Evolutionary conservation across 2,113 vertebrate genomes (phyloP), one percentile per base, ranked within the genome.

Genomic region (Vombatus ursinus): DNA sequence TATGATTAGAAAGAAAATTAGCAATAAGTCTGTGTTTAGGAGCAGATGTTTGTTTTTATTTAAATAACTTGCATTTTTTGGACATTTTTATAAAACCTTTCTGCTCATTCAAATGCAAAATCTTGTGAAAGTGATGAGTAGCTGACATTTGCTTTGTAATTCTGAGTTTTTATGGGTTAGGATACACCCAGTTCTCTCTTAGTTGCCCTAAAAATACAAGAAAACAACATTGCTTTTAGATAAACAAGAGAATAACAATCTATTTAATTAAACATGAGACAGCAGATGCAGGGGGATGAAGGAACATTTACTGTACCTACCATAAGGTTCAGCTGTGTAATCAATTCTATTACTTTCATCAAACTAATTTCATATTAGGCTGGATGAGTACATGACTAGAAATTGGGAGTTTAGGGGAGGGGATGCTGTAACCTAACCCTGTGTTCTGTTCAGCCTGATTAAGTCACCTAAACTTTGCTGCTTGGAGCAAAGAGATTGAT

Each of bases 301-400:
- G 10, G 37, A 84, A 44, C 12, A 84, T 84, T 44, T 44, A 84
- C 44, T 84, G n/a, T 44, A 84, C 19, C 5, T 23, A 44, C n/a
- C 6, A 84, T 5, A 84, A n/a, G 31, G 14, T 77, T 44, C 6
- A 77, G 68, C 44, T 19, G 16, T 77, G 22, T 44, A 22, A 84
- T 77, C 14, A n/a, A 6, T 22, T 84, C 8, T 23, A 84, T 23
- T 77, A 44, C 19, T 44, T 84, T 84, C 68, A 44, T 44, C 6
- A 44, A 84, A 84, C 68, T n/a, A n/a, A 49, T 94, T 93, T 96
- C 89, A 96, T 54, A 94, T 95, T 26, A 89, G 44, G 48, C 28
- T 61, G 0, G 37, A 48, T 68, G 26, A 61, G 14, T 24, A 90
- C 11, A 23, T 90, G 61, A 14, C 12, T 93, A 47, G 9, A 96